These are phyloP conservation scores for Lutra lutra DNA, from an alignment of 2,797 vertebrate genomes.

Conservation along the genomic window DNA sequence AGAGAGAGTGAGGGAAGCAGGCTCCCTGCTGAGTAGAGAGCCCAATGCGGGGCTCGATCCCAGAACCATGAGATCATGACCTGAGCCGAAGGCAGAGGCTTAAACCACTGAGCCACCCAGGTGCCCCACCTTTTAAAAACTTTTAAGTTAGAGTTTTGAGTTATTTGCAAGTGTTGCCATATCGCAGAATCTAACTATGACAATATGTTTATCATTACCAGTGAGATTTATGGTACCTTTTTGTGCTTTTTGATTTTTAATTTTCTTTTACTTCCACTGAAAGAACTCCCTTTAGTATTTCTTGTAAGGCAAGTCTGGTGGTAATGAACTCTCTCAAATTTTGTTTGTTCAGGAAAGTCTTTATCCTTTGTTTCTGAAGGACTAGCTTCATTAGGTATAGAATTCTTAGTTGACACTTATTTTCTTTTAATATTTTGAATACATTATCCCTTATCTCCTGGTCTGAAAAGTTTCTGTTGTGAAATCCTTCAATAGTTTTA, in stretches of 20 bases:
- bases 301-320: neutral
- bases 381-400: neutral
- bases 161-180: neutral
- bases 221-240: neutral
- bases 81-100: too few relatives aligned
- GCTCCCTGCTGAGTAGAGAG: too few relatives aligned
- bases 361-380: neutral
- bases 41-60: too few relatives aligned
- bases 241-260: neutral
- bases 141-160: neutral
- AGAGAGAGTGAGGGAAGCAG: too few relatives aligned
- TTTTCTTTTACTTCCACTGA: neutral
- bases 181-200: neutral
- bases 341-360: neutral
- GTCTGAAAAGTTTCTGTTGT: neutral
- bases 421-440: neutral
- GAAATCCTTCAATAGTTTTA: neutral
- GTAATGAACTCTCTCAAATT: neutral
- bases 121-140: neutral
- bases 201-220: neutral
- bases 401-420: neutral
- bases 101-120: too few relatives aligned
- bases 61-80: too few relatives aligned
- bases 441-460: neutral
- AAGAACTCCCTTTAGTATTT: neutral